A percentile compares a stretch with the other conserved stretches of the same genome.
phyloP scores from a whole-genome alignment of 2,888 invertebrate species.

The Leucophora obtusa region DNA sequence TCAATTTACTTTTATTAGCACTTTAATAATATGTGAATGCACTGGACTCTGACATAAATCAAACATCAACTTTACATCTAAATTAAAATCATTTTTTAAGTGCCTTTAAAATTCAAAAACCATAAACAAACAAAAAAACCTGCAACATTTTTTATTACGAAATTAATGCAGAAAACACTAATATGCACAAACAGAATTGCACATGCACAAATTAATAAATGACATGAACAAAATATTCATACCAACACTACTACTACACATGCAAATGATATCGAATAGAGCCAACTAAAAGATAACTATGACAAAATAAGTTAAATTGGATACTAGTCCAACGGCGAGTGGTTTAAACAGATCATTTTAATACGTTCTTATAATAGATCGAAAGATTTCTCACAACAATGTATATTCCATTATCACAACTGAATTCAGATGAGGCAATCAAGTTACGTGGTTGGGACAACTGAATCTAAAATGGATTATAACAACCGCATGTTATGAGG shows the following conservation, averaged over 20 bases:
- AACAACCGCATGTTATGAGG: too few species aligned
- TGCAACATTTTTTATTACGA: neutral
- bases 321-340: neutral
- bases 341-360: too few species aligned
- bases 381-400: too few species aligned
- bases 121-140: neutral
- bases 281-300: constrained; percentile 14
- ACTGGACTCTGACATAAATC: too few species aligned
- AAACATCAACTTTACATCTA: neutral
- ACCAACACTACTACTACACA: neutral
- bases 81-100: neutral
- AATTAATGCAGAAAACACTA: constrained; percentile 10
- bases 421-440: too few species aligned
- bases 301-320: neutral
- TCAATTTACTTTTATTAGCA: too few species aligned
- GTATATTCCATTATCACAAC: too few species aligned
- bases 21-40: too few species aligned
- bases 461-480: too few species aligned
- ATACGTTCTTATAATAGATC: too few species aligned
- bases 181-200: constrained; percentile 32
- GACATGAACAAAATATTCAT: neutral
- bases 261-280: neutral
- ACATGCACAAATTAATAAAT: constrained; percentile 54
- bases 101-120: neutral
- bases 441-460: too few species aligned